A percentile compares a stretch with the other conserved stretches of the same genome.
These are phyloP conservation scores for Eristalinus aeneus DNA, from an alignment of 2,888 invertebrate genomes.

Conservation along the genomic window DNA sequence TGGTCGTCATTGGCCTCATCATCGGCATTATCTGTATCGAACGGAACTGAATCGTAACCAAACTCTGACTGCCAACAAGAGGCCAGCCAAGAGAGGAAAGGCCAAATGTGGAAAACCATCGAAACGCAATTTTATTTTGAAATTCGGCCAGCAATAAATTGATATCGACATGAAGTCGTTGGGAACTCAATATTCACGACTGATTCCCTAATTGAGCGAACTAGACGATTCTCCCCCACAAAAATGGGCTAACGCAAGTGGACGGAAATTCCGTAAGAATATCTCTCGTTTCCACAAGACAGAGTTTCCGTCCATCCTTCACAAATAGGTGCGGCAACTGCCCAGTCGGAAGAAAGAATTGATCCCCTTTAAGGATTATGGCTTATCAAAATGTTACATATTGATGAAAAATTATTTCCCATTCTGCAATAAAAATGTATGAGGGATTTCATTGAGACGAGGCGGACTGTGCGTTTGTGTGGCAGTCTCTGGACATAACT, in stretches of 20 bases:
- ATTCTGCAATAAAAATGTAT: constrained; percentile 72
- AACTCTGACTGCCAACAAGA: constrained; percentile 4
- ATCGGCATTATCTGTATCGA: constrained; percentile 58
- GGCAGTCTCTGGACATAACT: neutral
- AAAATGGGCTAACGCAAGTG: constrained; percentile 21
- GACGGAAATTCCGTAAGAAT: constrained; percentile 11
- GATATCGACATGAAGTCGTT: neutral
- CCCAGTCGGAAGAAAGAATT: constrained; percentile 39
- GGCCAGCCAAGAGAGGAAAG: neutral
- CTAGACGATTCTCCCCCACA: constrained; percentile 47
- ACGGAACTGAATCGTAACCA: constrained; percentile 60
- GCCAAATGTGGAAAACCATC: constrained; percentile 28
- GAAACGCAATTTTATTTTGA: constrained; percentile 35
- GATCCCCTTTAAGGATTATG: constrained; percentile 73
- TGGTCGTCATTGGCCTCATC: constrained; percentile 41
- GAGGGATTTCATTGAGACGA: constrained; percentile 68
- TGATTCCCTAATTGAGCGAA: constrained; percentile 62
- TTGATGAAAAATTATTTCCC: constrained; percentile 72
- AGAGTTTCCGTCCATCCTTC: neutral
- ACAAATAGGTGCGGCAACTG: neutral
- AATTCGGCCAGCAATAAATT: neutral
- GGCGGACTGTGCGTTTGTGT: constrained; percentile 37
- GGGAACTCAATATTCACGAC: constrained; percentile 56
- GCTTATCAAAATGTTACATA: constrained; percentile 73
- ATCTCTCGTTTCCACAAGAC: neutral